Percentiles rank a stretch among this genome's conserved stretches.
These are phyloP conservation scores for Cryptophagus acutangulus DNA, from an alignment of 2,888 invertebrate genomes.

Conservation along the genomic window DNA sequence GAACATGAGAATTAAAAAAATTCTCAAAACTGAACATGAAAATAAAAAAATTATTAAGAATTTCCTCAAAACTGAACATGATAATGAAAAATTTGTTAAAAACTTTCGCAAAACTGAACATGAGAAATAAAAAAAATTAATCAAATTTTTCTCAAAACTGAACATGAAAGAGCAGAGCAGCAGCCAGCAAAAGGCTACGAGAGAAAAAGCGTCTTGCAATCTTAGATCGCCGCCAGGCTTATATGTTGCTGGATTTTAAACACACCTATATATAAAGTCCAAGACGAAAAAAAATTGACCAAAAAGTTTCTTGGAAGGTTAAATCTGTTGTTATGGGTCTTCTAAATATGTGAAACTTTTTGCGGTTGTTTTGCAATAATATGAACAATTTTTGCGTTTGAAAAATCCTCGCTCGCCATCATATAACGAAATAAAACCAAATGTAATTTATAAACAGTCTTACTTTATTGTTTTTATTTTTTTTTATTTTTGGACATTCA, in stretches of 20 bases:
- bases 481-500: slow-evolving; percentile 40
- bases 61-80: no score
- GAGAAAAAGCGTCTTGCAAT: no score
- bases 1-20: no score
- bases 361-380: background rate
- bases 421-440: slow-evolving; percentile 16
- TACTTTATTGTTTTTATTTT: slow-evolving; percentile 32
- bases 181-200: no score
- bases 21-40: no score
- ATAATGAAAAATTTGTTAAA: no score
- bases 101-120: no score
- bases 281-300: slow-evolving; percentile 4
- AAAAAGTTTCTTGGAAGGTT: slow-evolving; percentile 8
- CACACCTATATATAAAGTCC: slow-evolving; percentile 4
- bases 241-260: slow-evolving; percentile 4
- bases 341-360: background rate
- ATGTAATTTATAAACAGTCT: slow-evolving; percentile 38
- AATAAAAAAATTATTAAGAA: no score
- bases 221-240: slow-evolving; percentile 6
- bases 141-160: no score
- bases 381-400: background rate
- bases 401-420: background rate
- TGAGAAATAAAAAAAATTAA: no score
- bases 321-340: slow-evolving; percentile 6
- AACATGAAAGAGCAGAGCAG: no score